Base-by-base conservation (phyloP, 2,888 invertebrate species). In the Acheta domesticus region DNA sequence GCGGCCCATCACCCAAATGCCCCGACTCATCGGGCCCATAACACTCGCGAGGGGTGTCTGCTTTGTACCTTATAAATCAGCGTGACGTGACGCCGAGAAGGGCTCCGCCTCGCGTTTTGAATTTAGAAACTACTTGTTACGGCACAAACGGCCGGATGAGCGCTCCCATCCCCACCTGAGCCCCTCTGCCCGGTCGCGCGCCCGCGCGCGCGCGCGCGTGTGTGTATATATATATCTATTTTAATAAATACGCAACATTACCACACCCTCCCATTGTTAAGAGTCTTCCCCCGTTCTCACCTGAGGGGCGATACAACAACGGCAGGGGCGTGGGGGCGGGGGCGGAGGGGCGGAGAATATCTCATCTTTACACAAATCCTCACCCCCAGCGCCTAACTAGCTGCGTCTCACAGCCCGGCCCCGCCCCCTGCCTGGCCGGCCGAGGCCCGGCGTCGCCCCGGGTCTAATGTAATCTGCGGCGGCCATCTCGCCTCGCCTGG, bases 261-360 rank as follows among this genome's bases (percentile, higher is more conserved):
- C 62, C 62, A 62, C 62, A n/a, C 62, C 62, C 62, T 62, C 62
- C 62, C 62, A 62, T 62, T 62, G 62, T 62, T 62, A 62, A 62
- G n/a, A 62, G 62, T 62, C 16, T n/a, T n/a, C 4, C n/a, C 16
- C 62, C 14, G 62, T 62, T 62, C 62, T 62, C 62, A 62, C 62
- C 62, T 62, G 62, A 62, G 16, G 62, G 62, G n/a, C 14, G 62
- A n/a, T 19, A 14, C n/a, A n/a, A 62, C 62, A 8, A 12, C 12
- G n/a, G 1, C 8, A 1, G 16, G n/a, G 14, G 16, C 23, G 23
- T 2, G 5, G 12, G 14, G 16, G n/a, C 62, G n/a, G n/a, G 62
- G 16, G 62, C 8, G 62, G 16, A 62, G n/a, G n/a, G 62, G n/a
- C 3, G 14, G 16, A 11, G 8, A 62, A 62, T 62, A 62, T 62